Evolutionary conservation across 2,888 invertebrate genomes (phyloP).

Genomic region (Drosophila aldrichi): DNA sequence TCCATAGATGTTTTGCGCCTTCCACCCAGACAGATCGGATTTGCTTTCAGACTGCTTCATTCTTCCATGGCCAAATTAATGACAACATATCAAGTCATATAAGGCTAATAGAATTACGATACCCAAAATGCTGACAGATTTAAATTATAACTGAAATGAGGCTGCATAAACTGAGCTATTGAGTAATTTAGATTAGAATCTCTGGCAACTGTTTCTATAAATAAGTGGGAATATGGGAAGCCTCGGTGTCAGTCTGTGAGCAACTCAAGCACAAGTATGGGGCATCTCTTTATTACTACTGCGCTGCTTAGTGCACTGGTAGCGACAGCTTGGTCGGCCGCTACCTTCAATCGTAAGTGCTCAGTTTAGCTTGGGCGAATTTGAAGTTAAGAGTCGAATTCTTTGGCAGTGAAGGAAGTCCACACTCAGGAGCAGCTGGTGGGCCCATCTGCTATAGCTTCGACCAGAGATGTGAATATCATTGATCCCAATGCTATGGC

Average conservation of each 20-base stretch:
- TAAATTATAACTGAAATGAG: constrained; percentile 33
- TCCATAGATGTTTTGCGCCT: not conserved
- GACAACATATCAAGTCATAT: constrained; percentile 9
- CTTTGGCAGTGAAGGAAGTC: constrained; percentile 37
- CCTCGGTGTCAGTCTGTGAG: constrained; percentile 24
- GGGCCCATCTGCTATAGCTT: constrained; percentile 17
- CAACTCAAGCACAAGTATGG: constrained; percentile 28
- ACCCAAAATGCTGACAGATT: constrained; percentile 31
- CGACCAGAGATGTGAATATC: not conserved
- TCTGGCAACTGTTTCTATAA: constrained; percentile 33
- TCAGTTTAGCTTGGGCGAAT: no score
- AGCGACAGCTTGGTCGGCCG: constrained; percentile 22
- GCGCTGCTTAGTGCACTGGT: constrained; percentile 26
- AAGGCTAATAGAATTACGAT: constrained; percentile 16
- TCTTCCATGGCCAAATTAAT: constrained; percentile 6
- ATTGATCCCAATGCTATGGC: constrained; percentile 64
- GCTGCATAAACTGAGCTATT: constrained; percentile 14
- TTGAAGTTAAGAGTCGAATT: not conserved
- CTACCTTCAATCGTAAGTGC: constrained; percentile 39
- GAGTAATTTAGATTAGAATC: constrained; percentile 38
- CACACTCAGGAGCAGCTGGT: constrained; percentile 56
- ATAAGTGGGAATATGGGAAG: constrained; percentile 13
- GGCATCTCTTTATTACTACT: constrained; percentile 10
- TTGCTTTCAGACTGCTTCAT: not conserved
- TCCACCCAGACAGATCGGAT: not conserved